phyloP scores from a whole-genome alignment of 2,888 invertebrate species.

The Odontocerum albicorne region DNA sequence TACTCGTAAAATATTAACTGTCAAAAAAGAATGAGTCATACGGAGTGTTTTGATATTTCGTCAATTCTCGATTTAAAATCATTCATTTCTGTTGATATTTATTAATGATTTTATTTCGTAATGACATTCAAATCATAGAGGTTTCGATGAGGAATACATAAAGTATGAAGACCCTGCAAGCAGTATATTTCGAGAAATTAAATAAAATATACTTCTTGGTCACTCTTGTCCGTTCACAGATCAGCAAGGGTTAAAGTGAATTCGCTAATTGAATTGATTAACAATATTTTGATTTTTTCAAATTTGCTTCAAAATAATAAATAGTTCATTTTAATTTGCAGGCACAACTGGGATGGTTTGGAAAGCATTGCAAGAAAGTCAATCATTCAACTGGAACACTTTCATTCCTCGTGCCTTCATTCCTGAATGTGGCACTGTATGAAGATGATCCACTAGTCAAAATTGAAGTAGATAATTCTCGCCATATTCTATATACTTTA shows the following conservation, averaged over 20 bases:
- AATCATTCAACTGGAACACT: slow-evolving; percentile 90
- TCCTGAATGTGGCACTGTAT: slow-evolving; percentile 80
- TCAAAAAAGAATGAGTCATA: too few relatives aligned
- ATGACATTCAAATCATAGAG: too few relatives aligned
- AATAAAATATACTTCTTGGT: too few relatives aligned
- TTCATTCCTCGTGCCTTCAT: slow-evolving; percentile 87
- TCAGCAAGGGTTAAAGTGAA: neutral
- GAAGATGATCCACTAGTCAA: slow-evolving; percentile 89
- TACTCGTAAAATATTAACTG: too few relatives aligned
- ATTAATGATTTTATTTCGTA: too few relatives aligned
- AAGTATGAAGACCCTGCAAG: neutral
- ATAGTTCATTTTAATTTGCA: slow-evolving; percentile 43
- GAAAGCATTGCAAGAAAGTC: slow-evolving; percentile 90
- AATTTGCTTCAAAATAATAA: neutral
- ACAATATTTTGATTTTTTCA: slow-evolving; percentile 6
- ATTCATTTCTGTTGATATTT: too few relatives aligned
- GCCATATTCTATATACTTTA: slow-evolving; percentile 86
- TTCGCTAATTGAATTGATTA: neutral
- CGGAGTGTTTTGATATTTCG: too few relatives aligned
- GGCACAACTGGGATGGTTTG: slow-evolving; percentile 91
- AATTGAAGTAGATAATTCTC: slow-evolving; percentile 84
- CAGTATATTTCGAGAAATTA: neutral
- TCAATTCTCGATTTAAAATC: too few relatives aligned
- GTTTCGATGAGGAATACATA: too few relatives aligned
- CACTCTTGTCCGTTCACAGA: too few relatives aligned